Evolutionary conservation across 2,113 vertebrate genomes (phyloP).

Genomic region (Mellivora capensis): DNA sequence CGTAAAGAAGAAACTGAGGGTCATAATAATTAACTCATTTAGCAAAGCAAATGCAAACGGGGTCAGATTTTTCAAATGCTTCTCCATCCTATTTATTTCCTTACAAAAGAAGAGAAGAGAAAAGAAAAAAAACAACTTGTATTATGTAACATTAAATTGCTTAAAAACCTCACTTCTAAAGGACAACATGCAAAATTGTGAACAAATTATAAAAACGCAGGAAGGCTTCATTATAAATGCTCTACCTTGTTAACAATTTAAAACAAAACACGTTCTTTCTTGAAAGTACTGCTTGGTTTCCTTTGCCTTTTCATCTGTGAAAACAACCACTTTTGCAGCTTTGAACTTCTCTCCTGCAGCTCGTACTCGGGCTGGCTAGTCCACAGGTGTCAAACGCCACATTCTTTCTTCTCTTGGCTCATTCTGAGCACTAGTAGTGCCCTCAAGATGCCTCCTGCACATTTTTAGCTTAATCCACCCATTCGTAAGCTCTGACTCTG

Average conservation of each 20-base stretch:
- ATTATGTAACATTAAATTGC: not conserved
- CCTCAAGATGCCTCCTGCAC: not conserved
- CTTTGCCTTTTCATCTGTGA: not conserved
- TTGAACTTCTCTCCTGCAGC: not conserved
- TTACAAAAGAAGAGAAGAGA: not conserved
- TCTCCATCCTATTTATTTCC: not conserved
- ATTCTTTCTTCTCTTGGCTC: not conserved
- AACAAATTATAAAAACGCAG: not conserved
- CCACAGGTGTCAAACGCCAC: not conserved
- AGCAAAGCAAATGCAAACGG: not conserved
- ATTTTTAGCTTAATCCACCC: slow-evolving; percentile 28
- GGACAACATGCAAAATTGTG: not conserved
- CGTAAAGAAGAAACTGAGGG: not conserved
- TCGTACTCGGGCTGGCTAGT: not conserved
- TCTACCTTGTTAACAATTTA: not conserved
- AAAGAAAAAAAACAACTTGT: not conserved
- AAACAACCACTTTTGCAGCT: not conserved
- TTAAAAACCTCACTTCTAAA: not conserved
- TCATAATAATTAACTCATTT: not conserved
- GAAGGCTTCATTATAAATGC: not conserved
- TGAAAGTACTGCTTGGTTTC: not conserved
- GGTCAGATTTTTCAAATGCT: not conserved
- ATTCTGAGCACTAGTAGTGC: not conserved
- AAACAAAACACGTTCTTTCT: not conserved
- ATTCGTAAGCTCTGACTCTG: not conserved